Conservation (phyloP, 2,888 invertebrate species). For the Tubiluchus corallicola region DNA sequence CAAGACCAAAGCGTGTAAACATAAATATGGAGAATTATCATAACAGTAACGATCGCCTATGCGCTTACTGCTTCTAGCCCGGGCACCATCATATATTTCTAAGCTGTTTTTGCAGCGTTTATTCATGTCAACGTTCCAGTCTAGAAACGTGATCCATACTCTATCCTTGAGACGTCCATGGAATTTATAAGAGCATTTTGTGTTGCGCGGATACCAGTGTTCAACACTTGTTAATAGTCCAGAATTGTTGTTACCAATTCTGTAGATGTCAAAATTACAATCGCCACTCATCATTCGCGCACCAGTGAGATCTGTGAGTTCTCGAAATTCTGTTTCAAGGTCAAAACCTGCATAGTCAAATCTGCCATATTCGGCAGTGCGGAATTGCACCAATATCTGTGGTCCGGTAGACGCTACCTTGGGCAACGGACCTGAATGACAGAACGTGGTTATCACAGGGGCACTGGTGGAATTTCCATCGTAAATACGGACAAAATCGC, state of each 20-base stretch:
- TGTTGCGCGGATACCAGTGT: constrained; percentile 84
- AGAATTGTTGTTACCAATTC: background rate
- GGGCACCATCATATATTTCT: background rate
- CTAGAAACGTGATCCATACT: constrained; percentile 61
- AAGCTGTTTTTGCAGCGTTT: background rate
- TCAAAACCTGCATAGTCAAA: background rate
- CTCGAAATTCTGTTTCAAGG: constrained; percentile 10
- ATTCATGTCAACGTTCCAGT: constrained; percentile 13
- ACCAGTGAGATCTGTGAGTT: constrained; percentile 13
- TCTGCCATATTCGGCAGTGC: background rate
- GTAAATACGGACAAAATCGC: constrained; percentile 72
- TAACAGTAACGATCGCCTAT: background rate
- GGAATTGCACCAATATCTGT: constrained; percentile 21
- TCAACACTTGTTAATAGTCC: constrained; percentile 39
- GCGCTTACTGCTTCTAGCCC: background rate
- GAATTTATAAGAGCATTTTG: constrained; percentile 62
- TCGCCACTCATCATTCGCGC: constrained; percentile 11
- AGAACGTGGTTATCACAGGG: constrained; percentile 71
- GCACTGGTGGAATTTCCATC: constrained; percentile 73
- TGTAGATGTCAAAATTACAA: background rate
- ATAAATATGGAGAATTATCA: background rate
- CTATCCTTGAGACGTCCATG: constrained; percentile 47
- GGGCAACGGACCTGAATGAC: constrained; percentile 27
- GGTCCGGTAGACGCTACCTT: constrained; percentile 58
- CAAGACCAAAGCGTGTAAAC: background rate